phyloP scores from a whole-genome alignment of 2,888 invertebrate species.

The Byasa hedistus region DNA sequence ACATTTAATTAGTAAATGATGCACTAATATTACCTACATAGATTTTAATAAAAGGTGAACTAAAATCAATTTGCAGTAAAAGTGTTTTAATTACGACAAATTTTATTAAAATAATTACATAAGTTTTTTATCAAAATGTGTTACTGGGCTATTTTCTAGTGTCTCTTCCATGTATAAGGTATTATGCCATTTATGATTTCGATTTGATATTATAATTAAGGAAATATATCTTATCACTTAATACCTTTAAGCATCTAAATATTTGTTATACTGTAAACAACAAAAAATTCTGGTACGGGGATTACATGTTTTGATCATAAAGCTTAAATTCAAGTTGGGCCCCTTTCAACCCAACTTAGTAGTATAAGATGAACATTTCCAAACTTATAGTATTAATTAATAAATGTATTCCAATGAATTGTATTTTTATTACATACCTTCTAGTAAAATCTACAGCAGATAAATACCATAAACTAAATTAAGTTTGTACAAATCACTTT shows the following conservation, averaged over 20 bases:
- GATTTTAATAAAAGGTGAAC: neutral
- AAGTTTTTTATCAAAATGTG: too few species aligned
- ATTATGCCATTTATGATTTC: neutral
- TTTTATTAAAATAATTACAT: neutral
- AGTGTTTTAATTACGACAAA: neutral
- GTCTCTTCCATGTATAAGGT: neutral
- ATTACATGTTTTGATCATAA: neutral
- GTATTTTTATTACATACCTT: constrained; percentile 3
- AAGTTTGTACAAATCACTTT: too few species aligned
- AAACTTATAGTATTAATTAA: constrained; percentile 34
- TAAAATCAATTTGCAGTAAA: neutral
- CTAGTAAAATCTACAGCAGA: neutral
- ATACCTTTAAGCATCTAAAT: constrained; percentile 19
- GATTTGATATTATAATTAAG: neutral
- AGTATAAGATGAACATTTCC: constrained; percentile 35
- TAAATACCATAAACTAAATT: too few species aligned
- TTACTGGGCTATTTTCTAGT: too few species aligned
- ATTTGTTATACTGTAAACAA: constrained; percentile 11
- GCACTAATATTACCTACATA: neutral
- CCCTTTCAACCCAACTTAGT: neutral
- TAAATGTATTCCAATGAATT: constrained; percentile 30
- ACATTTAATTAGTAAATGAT: neutral
- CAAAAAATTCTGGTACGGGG: neutral
- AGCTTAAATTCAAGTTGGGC: neutral
- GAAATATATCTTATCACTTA: neutral